These are phyloP conservation scores for Manis pentadactyla DNA, from an alignment of 2,797 vertebrate genomes.

Conservation along the genomic window DNA sequence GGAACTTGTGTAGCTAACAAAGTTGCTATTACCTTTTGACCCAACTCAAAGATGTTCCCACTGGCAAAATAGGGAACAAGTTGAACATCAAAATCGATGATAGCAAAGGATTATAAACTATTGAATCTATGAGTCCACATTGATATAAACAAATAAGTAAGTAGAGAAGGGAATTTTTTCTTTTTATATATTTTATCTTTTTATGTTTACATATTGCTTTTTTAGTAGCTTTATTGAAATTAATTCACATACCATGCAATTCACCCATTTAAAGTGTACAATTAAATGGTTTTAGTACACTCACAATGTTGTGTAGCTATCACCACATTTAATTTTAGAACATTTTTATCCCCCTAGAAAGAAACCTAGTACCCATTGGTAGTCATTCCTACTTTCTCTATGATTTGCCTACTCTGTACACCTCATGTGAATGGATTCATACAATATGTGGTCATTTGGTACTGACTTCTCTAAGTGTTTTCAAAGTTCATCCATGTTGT, in stretches of 20 bases:
- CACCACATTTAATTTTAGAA: constrained; percentile 18
- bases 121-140: background rate
- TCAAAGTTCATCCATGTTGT: background rate
- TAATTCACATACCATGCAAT: background rate
- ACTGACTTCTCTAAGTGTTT: background rate
- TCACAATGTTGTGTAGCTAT: background rate
- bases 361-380: background rate
- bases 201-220: background rate
- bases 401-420: background rate
- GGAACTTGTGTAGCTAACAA: background rate
- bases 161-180: background rate
- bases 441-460: background rate
- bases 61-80: background rate
- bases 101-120: background rate
- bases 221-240: background rate
- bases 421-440: background rate
- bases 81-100: constrained; percentile 11
- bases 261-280: background rate
- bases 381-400: background rate
- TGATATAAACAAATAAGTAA: background rate
- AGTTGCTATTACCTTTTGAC: background rate
- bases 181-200: background rate
- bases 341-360: background rate
- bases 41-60: background rate
- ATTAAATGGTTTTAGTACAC: background rate